phyloP scores from a whole-genome alignment of 1,140 invertebrate species.

The Laupala kohalensis region DNA sequence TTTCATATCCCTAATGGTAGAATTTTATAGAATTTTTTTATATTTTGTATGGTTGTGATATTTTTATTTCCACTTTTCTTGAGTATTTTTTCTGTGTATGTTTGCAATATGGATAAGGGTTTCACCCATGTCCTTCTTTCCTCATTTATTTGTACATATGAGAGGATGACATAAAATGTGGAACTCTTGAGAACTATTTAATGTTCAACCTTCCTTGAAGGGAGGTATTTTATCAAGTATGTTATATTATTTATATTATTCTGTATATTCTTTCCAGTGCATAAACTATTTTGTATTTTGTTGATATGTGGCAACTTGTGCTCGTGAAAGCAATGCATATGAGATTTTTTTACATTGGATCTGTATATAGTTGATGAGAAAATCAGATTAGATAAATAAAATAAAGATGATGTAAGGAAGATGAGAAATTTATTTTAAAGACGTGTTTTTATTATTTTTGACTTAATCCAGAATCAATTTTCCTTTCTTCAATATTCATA shows the following conservation, averaged over 20 bases:
- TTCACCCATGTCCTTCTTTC: conserved; percentile 10
- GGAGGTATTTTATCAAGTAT: neutral
- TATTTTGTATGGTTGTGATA: conserved; percentile 14
- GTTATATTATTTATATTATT: conserved; percentile 17
- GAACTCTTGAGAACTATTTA: conserved; percentile 2
- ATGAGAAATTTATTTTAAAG: conserved; percentile 17
- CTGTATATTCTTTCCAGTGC: conserved; percentile 17
- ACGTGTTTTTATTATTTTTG: conserved; percentile 18
- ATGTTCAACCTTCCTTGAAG: conserved; percentile 1
- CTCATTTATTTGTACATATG: conserved; percentile 5
- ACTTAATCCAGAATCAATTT: neutral
- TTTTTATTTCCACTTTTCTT: conserved; percentile 11
- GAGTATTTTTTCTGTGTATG: conserved; percentile 2
- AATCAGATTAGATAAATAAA: conserved; percentile 8
- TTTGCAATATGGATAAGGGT: conserved; percentile 4
- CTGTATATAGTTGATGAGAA: conserved; percentile 12
- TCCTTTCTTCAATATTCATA: no score
- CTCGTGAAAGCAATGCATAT: conserved; percentile 28
- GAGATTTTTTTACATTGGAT: conserved; percentile 11
- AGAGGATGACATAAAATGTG: conserved; percentile 1
- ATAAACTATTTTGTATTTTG: conserved; percentile 18
- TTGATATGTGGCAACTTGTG: conserved; percentile 31
- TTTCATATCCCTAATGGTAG: no score
- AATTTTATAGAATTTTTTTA: conserved; percentile 10
- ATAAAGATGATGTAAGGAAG: conserved; percentile 13